These are phyloP conservation scores for Vanessa atalanta DNA, from an alignment of 1,140 invertebrate genomes.

Conservation along the genomic window DNA sequence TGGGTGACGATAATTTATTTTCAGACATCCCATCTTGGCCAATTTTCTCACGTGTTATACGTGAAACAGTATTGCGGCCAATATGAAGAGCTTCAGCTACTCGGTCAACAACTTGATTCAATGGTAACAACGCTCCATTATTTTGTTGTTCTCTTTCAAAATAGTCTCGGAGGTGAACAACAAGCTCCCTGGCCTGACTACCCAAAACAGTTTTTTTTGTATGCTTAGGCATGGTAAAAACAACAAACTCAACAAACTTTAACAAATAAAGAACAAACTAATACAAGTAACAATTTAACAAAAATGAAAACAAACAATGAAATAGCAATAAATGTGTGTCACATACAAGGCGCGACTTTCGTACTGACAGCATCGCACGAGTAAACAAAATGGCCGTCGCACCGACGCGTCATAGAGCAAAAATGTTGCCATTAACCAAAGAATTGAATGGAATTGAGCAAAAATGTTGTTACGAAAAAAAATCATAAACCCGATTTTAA, in stretches of 20 bases:
- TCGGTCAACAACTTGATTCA: slow-evolving; percentile 23
- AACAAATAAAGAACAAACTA: slow-evolving; percentile 4
- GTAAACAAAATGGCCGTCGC: slow-evolving; percentile 2
- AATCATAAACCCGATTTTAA: no score
- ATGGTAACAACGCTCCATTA: slow-evolving; percentile 24
- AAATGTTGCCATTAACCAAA: slow-evolving; percentile 9
- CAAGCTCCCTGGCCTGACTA: no score
- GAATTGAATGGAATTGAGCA: neutral
- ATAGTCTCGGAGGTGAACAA: no score
- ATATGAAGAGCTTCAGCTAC: slow-evolving; percentile 23
- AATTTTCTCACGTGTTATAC: slow-evolving; percentile 25
- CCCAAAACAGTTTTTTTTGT: slow-evolving; percentile 5
- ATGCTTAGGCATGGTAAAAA: slow-evolving; percentile 7
- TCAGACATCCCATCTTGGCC: slow-evolving; percentile 17
- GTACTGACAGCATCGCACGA: slow-evolving; percentile 5
- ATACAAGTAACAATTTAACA: neutral
- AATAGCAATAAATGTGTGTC: neutral
- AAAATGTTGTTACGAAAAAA: no score
- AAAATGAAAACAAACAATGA: slow-evolving; percentile 4
- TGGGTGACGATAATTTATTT: slow-evolving; percentile 22
- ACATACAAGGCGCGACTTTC: neutral
- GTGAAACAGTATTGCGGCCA: slow-evolving; percentile 28
- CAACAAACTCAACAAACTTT: neutral
- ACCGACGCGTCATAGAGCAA: slow-evolving; percentile 6
- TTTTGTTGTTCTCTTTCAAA: neutral